These are phyloP conservation scores for Smittia aterrima DNA, from an alignment of 2,888 invertebrate genomes.

Conservation along the genomic window DNA sequence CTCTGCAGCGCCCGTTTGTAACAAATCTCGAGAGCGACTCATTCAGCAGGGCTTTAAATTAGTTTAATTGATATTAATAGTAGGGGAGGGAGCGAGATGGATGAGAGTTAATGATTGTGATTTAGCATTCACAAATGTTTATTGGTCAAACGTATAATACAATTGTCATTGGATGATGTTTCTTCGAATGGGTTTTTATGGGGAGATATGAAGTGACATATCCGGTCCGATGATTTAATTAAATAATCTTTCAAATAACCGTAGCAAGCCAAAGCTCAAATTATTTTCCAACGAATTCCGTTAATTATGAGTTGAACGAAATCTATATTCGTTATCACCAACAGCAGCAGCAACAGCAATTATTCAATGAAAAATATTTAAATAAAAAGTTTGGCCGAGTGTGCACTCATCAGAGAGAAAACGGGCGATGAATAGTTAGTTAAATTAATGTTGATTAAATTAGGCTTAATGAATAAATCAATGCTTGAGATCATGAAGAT, in stretches of 20 bases:
- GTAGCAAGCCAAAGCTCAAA: too few relatives aligned
- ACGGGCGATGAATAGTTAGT: background rate
- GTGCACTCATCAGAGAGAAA: background rate
- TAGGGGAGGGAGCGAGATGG: slow-evolving; percentile 14
- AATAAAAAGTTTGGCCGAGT: background rate
- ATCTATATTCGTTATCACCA: background rate
- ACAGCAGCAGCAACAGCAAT: background rate
- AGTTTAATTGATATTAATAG: slow-evolving; percentile 27
- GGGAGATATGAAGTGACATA: slow-evolving; percentile 10
- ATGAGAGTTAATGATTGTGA: slow-evolving; percentile 20
- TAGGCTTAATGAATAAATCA: slow-evolving; percentile 40
- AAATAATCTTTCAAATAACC: background rate
- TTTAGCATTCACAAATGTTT: slow-evolving; percentile 23
- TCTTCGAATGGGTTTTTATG: slow-evolving; percentile 11
- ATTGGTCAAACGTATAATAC: slow-evolving; percentile 19
- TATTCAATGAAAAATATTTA: slow-evolving; percentile 1
- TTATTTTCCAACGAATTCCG: too few relatives aligned
- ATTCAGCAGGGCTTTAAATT: slow-evolving; percentile 19
- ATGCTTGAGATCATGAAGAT: slow-evolving; percentile 13
- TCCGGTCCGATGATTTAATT: slow-evolving; percentile 14
- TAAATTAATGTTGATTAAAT: slow-evolving; percentile 35
- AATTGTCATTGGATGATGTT: slow-evolving; percentile 11
- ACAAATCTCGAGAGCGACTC: background rate
- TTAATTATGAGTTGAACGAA: background rate
- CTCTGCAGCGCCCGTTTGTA: background rate